Evolutionary conservation across 2,113 vertebrate species (phyloP).

Genomic region (Dipodomys merriami): DNA sequence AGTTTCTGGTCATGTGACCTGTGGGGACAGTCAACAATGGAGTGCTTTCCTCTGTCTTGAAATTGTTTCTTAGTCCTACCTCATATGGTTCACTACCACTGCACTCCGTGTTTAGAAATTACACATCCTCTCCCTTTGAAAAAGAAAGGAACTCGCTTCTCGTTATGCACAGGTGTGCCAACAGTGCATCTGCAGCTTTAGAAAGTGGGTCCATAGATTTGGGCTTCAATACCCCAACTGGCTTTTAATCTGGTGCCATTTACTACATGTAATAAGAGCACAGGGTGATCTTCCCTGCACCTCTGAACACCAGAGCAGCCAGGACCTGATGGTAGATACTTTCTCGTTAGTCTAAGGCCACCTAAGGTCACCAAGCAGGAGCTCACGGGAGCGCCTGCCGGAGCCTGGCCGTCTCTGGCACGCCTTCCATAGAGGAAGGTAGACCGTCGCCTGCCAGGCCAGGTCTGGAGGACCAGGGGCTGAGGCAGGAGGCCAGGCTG

Average conservation of each 20-base stretch:
- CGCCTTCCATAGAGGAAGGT: neutral
- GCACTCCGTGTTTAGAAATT: no score
- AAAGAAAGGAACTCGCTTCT: no score
- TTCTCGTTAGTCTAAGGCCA: neutral
- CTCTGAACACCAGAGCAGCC: neutral
- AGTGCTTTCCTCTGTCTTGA: neutral
- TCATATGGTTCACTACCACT: no score
- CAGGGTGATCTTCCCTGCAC: neutral
- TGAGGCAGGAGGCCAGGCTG: neutral
- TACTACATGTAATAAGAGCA: neutral
- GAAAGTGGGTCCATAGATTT: neutral
- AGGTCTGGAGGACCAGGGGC: neutral
- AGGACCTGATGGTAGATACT: neutral
- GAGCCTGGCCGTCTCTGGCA: neutral
- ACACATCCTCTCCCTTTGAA: no score
- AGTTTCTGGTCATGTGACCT: neutral
- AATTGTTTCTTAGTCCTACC: neutral
- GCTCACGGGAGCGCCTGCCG: no score
- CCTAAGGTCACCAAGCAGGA: neutral
- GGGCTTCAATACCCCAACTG: neutral
- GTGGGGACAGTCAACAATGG: neutral
- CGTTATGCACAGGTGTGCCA: neutral
- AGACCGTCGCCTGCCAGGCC: no score
- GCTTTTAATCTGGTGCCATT: neutral
- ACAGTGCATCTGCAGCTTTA: neutral